Evolutionary conservation across 2,797 vertebrate genomes (phyloP).

Genomic region (Pyrocephalus nanus): DNA sequence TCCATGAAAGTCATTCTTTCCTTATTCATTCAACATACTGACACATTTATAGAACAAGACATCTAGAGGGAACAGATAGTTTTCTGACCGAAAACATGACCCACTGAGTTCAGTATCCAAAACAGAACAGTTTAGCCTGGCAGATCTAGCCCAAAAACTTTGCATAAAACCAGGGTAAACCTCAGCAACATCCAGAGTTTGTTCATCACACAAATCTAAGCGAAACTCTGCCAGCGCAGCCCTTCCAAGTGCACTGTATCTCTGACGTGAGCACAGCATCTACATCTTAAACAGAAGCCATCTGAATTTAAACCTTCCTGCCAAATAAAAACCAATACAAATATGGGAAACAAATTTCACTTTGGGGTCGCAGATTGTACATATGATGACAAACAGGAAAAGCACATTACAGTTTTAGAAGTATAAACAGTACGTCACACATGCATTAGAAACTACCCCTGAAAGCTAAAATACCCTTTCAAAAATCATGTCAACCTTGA

Average conservation of each 20-base stretch:
- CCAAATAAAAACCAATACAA: background rate
- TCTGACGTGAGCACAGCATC: background rate
- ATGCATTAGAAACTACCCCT: background rate
- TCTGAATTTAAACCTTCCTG: background rate
- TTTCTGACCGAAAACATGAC: background rate
- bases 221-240: background rate
- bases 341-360: background rate
- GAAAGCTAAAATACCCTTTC: background rate
- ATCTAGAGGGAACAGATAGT: background rate
- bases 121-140: background rate
- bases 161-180: background rate
- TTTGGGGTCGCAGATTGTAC: rapidly evolving
- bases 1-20: background rate
- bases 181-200: background rate
- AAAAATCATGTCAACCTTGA: background rate
- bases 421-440: background rate
- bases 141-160: background rate
- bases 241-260: background rate
- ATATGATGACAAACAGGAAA: background rate
- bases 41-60: background rate
- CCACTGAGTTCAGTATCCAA: background rate
- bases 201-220: background rate
- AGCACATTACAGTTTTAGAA: background rate
- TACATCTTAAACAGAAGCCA: background rate
- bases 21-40: background rate